These are phyloP conservation scores for Drosophila greeni DNA, from an alignment of 2,888 invertebrate species.

Conservation along the genomic window DNA sequence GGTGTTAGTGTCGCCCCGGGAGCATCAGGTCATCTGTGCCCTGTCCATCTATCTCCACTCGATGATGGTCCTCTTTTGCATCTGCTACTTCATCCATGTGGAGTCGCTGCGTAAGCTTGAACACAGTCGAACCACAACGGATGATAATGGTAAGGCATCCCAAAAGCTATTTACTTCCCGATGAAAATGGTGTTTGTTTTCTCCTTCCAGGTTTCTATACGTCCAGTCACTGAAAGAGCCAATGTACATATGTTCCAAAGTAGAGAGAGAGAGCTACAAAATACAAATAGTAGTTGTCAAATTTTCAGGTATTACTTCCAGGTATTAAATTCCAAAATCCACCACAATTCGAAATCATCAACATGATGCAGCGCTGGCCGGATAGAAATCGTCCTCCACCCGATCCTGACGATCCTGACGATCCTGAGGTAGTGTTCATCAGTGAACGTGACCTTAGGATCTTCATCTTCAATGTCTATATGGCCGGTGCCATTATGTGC, in stretches of 20 bases:
- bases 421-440: slow-evolving; percentile 3
- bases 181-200: neutral
- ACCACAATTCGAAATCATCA: neutral
- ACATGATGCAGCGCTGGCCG: neutral
- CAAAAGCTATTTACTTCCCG: neutral
- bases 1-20: slow-evolving; percentile 8
- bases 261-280: neutral
- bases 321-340: neutral
- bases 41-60: slow-evolving; percentile 29
- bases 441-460: neutral
- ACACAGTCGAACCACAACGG: neutral
- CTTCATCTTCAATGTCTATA: slow-evolving; percentile 30
- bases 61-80: slow-evolving; percentile 30
- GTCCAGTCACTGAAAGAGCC: neutral
- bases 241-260: neutral
- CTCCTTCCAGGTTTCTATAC: neutral
- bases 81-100: slow-evolving; percentile 23
- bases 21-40: slow-evolving; percentile 26
- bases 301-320: too few species aligned
- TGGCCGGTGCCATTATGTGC: slow-evolving; percentile 15
- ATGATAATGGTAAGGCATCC: neutral
- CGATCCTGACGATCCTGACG: neutral
- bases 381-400: neutral
- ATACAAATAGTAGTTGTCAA: neutral
- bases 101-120: neutral